Conservation (phyloP, 2,797 vertebrate genomes). For the Pogonophryne albipinna region DNA sequence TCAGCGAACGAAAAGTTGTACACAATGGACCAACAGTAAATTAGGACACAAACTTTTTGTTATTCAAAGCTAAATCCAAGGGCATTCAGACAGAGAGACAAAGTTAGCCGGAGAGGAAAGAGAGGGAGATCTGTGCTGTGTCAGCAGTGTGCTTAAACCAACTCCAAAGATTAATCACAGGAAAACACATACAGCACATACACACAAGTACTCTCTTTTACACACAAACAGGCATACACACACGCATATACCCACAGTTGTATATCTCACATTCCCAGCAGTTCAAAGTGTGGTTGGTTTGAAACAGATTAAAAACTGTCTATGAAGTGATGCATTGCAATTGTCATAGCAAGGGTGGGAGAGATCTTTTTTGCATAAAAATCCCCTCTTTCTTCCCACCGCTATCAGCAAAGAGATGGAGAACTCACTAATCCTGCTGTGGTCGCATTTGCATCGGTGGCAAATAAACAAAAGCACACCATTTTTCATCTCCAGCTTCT, state of each 20-base stretch:
- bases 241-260: constrained; percentile 72
- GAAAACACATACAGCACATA: constrained; percentile 80
- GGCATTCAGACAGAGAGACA: constrained; percentile 74
- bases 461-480: constrained; percentile 85
- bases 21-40: constrained; percentile 60
- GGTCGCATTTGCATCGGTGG: constrained; percentile 84
- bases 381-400: constrained; percentile 79
- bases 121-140: constrained; percentile 80
- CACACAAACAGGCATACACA: constrained; percentile 37
- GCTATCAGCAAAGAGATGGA: constrained; percentile 85
- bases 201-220: constrained; percentile 39
- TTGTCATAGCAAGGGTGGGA: constrained; percentile 84
- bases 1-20: constrained; percentile 38
- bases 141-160: constrained; percentile 84
- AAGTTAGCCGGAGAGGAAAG: constrained; percentile 72
- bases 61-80: constrained; percentile 84
- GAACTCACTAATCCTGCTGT: constrained; percentile 85
- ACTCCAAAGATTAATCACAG: constrained; percentile 86
- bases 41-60: constrained; percentile 78
- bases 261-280: constrained; percentile 85
- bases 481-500: constrained; percentile 83
- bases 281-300: constrained; percentile 86
- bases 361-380: constrained; percentile 86
- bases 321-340: constrained; percentile 89
- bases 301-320: constrained; percentile 89